phyloP scores from a whole-genome alignment of 2,797 vertebrate genomes.

The Loriculus beryllinus region DNA sequence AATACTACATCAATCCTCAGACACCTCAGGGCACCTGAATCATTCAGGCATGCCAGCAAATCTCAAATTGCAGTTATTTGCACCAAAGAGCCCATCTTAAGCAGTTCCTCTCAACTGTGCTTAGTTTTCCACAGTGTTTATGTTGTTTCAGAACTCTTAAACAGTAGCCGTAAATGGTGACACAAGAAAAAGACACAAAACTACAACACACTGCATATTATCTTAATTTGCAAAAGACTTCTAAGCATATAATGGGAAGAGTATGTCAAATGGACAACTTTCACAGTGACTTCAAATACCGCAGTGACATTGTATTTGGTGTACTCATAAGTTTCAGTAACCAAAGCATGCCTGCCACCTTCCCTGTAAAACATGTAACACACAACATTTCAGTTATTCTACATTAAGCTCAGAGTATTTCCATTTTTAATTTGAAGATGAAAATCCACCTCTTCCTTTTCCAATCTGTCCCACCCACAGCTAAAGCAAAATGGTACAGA shows the following conservation, averaged over 20 bases:
- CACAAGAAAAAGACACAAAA: neutral
- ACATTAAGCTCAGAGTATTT: neutral
- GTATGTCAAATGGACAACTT: neutral
- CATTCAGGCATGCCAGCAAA: neutral
- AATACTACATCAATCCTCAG: constrained; percentile 16
- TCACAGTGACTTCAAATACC: neutral
- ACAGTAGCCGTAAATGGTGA: neutral
- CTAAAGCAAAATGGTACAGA: neutral
- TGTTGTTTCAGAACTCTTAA: neutral
- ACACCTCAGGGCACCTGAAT: constrained; percentile 41
- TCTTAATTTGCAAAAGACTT: neutral
- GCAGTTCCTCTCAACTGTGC: constrained; percentile 7
- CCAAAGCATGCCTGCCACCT: neutral
- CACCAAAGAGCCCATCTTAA: neutral
- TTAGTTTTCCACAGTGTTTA: neutral
- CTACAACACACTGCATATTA: neutral
- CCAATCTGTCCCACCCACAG: neutral
- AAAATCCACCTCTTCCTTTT: neutral
- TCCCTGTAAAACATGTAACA: neutral
- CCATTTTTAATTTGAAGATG: neutral
- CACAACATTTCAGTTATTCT: neutral
- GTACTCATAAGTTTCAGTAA: neutral
- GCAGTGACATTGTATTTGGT: neutral
- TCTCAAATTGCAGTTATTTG: neutral
- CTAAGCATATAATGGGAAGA: neutral